Evolutionary conservation across 2,797 vertebrate species (phyloP).

Genomic region (Stomatorhinus walkeri): DNA sequence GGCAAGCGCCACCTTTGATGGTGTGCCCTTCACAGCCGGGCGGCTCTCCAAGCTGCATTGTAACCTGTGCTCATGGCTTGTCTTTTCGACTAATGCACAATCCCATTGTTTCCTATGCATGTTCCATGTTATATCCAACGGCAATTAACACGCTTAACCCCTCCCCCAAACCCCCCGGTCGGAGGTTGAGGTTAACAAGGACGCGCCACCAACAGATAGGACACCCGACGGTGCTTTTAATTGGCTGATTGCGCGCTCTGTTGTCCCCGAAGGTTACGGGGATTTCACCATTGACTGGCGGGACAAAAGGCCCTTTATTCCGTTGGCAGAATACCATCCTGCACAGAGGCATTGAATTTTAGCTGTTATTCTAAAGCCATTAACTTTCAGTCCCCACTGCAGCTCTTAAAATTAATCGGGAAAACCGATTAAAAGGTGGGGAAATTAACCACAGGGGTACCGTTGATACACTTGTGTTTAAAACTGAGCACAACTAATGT

Average conservation of each 20-base stretch:
- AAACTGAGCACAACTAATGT: neutral
- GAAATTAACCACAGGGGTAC: neutral
- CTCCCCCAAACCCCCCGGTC: neutral
- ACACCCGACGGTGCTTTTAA: constrained; percentile 2
- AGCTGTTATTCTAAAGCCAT: neutral
- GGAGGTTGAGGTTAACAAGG: constrained; percentile 2
- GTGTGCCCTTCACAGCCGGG: neutral
- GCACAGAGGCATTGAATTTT: constrained; percentile 1
- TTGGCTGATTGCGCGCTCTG: constrained; percentile 12
- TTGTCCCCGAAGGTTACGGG: constrained; percentile 4
- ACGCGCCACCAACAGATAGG: neutral
- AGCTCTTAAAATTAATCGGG: neutral
- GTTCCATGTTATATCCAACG: neutral
- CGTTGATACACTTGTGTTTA: neutral
- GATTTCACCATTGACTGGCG: constrained; percentile 6
- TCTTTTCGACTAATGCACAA: neutral
- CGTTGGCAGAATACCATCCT: neutral
- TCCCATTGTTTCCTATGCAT: neutral
- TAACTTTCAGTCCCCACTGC: neutral
- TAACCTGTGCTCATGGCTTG: neutral
- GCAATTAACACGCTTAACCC: neutral
- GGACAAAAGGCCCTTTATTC: constrained; percentile 10
- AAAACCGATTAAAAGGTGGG: neutral
- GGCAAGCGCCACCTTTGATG: neutral
- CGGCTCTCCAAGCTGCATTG: neutral